These are phyloP conservation scores for Anoncus sp. DNA, from an alignment of 2,888 invertebrate species.

Conservation along the genomic window DNA sequence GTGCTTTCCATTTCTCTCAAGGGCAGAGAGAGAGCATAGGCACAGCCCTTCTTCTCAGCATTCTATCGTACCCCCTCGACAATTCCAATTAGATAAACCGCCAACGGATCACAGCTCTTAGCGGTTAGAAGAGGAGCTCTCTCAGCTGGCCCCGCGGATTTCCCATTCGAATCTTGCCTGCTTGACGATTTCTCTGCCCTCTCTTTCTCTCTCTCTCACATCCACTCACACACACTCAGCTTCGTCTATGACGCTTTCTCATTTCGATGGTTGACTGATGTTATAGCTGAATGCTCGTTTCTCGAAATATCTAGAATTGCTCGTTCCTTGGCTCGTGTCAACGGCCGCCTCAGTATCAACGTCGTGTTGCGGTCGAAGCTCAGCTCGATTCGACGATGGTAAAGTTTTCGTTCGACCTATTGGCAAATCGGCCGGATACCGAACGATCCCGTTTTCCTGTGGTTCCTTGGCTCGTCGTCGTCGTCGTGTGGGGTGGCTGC, in stretches of 20 bases:
- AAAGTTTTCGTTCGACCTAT: constrained; percentile 50
- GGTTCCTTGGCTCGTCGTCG: constrained; percentile 44
- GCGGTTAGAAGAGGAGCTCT: constrained; percentile 70
- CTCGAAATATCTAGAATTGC: constrained; percentile 60
- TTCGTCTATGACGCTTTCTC: constrained; percentile 37
- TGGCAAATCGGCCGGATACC: constrained; percentile 60
- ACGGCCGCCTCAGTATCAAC: constrained; percentile 53
- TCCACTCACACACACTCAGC: background rate
- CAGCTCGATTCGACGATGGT: constrained; percentile 41
- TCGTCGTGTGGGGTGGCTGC: constrained; percentile 29
- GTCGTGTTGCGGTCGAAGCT: constrained; percentile 57
- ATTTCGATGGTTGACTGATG: constrained; percentile 27
- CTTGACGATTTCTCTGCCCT: constrained; percentile 30
- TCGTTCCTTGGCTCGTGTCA: too few relatives aligned
- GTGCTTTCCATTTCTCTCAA: constrained; percentile 59
- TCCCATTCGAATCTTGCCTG: constrained; percentile 49
- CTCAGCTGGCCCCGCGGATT: constrained; percentile 66
- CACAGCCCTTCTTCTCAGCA: constrained; percentile 51
- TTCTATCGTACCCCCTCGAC: constrained; percentile 75
- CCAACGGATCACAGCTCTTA: constrained; percentile 80
- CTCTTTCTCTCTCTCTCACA: constrained; percentile 18
- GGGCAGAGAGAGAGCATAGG: constrained; percentile 44
- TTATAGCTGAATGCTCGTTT: constrained; percentile 39
- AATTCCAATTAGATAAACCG: constrained; percentile 83
- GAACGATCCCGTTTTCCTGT: constrained; percentile 37